Base-by-base conservation (phyloP, 2,797 vertebrate species). In the Borostomias antarcticus region DNA sequence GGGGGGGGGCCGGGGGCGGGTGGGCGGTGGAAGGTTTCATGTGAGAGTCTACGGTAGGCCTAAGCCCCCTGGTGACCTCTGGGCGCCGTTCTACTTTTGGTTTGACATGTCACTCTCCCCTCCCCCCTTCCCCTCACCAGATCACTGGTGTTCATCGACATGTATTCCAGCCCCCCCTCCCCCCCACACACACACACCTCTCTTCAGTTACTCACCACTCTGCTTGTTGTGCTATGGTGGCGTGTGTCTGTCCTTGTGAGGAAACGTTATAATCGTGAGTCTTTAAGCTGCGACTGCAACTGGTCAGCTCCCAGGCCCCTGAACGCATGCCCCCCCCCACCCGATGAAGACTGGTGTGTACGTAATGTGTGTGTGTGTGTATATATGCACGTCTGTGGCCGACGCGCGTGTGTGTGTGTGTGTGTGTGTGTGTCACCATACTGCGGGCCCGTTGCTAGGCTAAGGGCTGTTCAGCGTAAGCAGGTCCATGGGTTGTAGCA, bases 301-400 rank as follows among this genome's bases (percentile, higher is more conserved):
- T 63, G 62, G 51, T 74, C 66, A 77, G 70, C 62, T 65, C 19
- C 70, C 68, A 8, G 50, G 68, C 63, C 69, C 76, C 26, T 78
- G 69, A 65, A 68, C 78, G 78, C 83, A 83, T 81, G 82, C 77
- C 66, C 63, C 76, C 82, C 76, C 52, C 63, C 77, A 68, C 72
- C 72, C 66, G 51, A 76, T 76, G 72, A 68, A 32, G 70, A 75
- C 77, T 72, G 65, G 56, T n/a, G 73, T 81, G 80, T 57, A 50
- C 15, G 72, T 76, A 68, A 28, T 68, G 70, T 54, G 62, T 64
- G 19, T 43, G 61, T 43, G 30, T 47, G 47, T 30, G 23, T 26
- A 52, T 64, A 68, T 60, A 50, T 29, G 61, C 25, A 48, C 9
- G 43, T 4, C 40, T 48, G 43, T 17, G 5, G 29, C 21, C 9